These are phyloP conservation scores for Epinotia bilunana DNA, from an alignment of 2,888 invertebrate species.

Conservation along the genomic window DNA sequence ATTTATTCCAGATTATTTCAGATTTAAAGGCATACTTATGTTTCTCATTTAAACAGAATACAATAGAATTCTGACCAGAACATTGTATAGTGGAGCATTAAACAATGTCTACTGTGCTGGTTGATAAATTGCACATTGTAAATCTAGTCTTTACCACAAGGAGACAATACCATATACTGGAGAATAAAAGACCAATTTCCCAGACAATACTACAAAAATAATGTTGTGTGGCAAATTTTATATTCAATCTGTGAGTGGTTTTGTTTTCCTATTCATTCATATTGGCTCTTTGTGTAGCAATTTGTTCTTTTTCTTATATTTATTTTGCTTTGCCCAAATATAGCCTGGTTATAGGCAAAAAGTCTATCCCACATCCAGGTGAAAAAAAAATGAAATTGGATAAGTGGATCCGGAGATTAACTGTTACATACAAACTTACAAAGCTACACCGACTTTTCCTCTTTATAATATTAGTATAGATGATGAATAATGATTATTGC, in stretches of 20 bases:
- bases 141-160: conserved; percentile 1
- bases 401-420: too few species aligned
- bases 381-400: too few species aligned
- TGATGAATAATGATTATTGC: too few species aligned
- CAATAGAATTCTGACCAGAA: neutral
- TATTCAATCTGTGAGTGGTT: neutral
- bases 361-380: too few species aligned
- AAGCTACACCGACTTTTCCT: too few species aligned
- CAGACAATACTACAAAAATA: conserved; percentile 1
- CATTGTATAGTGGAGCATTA: neutral
- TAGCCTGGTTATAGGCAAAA: too few species aligned
- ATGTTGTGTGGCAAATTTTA: neutral
- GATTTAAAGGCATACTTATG: neutral
- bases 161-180: neutral
- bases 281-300: neutral
- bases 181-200: neutral
- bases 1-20: neutral
- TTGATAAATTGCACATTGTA: conserved; percentile 6
- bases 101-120: neutral
- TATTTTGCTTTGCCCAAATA: too few species aligned
- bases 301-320: neutral
- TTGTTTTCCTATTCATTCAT: neutral
- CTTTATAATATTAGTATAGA: too few species aligned
- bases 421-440: too few species aligned
- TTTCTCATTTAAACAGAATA: conserved; percentile 2